phyloP scores from a whole-genome alignment of 1,140 invertebrate species.

The Lucilia cuprina region DNA sequence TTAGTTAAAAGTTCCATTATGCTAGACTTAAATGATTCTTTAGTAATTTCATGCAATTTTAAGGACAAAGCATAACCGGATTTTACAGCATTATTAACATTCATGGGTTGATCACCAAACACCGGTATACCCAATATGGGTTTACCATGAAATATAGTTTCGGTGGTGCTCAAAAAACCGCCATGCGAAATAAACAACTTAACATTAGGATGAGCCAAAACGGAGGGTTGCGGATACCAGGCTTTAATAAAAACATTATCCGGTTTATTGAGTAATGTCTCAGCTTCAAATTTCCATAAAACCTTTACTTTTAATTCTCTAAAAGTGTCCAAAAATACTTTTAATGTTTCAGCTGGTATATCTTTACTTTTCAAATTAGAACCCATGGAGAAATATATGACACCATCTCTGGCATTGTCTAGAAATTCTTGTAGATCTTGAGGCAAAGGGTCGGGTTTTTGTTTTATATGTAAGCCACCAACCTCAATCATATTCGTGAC shows the following conservation, averaged over 20 bases:
- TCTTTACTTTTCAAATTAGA: constrained; percentile 68
- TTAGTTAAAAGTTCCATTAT: constrained; percentile 57
- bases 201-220: constrained; percentile 74
- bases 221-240: constrained; percentile 76
- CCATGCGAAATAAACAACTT: constrained; percentile 76
- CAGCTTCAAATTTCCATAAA: constrained; percentile 75
- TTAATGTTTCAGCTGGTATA: constrained; percentile 64
- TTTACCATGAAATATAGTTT: constrained; percentile 73
- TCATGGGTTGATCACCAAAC: constrained; percentile 70
- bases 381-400: constrained; percentile 71
- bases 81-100: constrained; percentile 63
- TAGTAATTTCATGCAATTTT: constrained; percentile 56
- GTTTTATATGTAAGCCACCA: constrained; percentile 66
- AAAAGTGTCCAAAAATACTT: constrained; percentile 67
- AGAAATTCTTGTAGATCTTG: constrained; percentile 65
- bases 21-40: constrained; percentile 48
- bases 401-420: constrained; percentile 66
- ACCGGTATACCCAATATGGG: constrained; percentile 76
- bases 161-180: constrained; percentile 73
- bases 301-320: constrained; percentile 67
- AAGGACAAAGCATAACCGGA: constrained; percentile 63
- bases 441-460: constrained; percentile 57
- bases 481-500: constrained; percentile 67
- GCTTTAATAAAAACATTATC: constrained; percentile 70
- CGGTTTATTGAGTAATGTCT: constrained; percentile 65